A percentile compares a stretch with the other conserved stretches of the same genome.
Evolutionary conservation across 2,113 vertebrate species (phyloP).

Genomic region (Pandion haliaetus): DNA sequence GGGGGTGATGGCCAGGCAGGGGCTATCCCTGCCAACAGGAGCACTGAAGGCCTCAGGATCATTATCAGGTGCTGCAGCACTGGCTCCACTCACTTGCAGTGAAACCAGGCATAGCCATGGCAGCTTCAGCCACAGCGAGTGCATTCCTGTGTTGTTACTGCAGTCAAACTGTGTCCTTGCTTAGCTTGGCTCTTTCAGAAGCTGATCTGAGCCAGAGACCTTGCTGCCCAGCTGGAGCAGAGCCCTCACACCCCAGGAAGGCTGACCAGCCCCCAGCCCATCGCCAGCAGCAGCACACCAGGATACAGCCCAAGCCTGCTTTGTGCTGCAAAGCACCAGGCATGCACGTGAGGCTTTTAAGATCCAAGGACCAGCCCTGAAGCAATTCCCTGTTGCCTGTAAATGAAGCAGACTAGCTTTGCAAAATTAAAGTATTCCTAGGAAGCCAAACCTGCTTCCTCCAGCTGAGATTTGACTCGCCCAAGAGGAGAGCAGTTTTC

Average conservation of each 20-base stretch:
- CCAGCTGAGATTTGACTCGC: neutral
- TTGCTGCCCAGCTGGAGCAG: neutral
- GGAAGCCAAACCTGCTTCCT: neutral
- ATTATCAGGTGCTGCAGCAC: accelerated
- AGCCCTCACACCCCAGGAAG: neutral
- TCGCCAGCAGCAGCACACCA: neutral
- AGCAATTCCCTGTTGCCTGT: neutral
- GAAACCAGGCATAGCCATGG: neutral
- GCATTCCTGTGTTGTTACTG: accelerated
- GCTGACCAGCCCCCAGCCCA: neutral
- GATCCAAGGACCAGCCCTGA: neutral
- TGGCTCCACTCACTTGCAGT: accelerated
- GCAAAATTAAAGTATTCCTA: neutral
- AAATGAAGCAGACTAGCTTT: neutral
- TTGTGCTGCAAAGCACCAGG: neutral
- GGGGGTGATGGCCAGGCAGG: neutral
- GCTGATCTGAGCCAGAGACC: neutral
- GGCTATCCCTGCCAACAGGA: neutral
- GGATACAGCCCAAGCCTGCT: neutral
- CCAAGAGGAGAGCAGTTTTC: neutral
- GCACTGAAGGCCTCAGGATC: neutral
- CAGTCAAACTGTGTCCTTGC: neutral
- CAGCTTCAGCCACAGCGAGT: neutral
- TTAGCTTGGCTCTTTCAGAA: neutral
- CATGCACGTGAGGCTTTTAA: neutral